Percentiles rank a stretch among this genome's conserved stretches.
Conservation (phyloP, 2,888 invertebrate genomes). For the Microctonus hyperodae region DNA sequence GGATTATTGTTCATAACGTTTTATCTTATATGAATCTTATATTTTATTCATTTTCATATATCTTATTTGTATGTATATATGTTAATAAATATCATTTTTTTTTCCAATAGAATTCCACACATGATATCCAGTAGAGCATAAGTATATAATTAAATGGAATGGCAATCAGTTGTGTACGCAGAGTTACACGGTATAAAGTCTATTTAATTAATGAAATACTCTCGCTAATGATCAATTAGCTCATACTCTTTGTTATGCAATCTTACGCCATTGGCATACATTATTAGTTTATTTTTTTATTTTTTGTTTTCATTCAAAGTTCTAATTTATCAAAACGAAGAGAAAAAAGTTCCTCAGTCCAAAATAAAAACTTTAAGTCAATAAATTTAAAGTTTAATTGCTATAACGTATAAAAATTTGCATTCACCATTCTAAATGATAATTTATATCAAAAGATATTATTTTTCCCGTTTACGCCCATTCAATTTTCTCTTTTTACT, state of each 20-base stretch:
- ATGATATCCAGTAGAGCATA: neutral
- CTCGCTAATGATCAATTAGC: slow-evolving; percentile 11
- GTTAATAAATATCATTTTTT: neutral
- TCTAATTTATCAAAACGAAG: neutral
- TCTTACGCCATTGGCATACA: neutral
- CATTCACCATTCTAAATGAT: neutral
- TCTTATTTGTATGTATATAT: neutral
- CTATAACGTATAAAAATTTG: neutral
- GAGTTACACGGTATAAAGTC: neutral
- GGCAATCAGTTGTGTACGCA: neutral
- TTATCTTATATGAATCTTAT: neutral
- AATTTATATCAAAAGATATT: too few species aligned
- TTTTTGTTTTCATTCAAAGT: neutral
- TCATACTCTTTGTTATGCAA: too few species aligned
- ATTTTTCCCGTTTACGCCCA: neutral
- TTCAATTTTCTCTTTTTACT: too few species aligned
- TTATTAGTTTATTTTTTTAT: too few species aligned
- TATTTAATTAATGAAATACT: slow-evolving; percentile 3
- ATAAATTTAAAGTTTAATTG: neutral
- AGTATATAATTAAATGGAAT: neutral
- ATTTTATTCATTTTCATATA: neutral
- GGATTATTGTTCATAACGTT: neutral
- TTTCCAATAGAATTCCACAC: neutral
- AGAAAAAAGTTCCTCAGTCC: neutral
- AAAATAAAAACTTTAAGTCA: neutral